Conservation (phyloP, 2,888 invertebrate genomes). For the Oxystoma pomonae region DNA sequence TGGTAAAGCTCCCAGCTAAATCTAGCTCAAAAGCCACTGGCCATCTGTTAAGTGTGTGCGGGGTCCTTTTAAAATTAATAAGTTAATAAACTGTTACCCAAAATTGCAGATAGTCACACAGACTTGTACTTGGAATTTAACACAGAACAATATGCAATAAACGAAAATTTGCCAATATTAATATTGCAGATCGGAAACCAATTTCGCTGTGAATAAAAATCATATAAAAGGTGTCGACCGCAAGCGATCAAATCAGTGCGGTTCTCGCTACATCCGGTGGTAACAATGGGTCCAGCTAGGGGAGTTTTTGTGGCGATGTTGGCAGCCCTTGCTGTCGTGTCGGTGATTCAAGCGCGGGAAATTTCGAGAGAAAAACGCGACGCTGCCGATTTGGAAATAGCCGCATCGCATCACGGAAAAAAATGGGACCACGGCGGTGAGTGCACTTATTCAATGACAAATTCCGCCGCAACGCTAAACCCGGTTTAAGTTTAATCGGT, state of each 20-base stretch:
- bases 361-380: conserved; percentile 49
- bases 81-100: too few relatives aligned
- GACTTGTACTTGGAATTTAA: not conserved
- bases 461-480: too few relatives aligned
- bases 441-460: too few relatives aligned
- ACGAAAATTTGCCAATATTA: conserved; percentile 31
- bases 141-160: conserved; percentile 37
- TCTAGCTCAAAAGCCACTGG: too few relatives aligned
- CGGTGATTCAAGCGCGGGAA: conserved; percentile 51
- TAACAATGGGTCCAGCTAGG: conserved; percentile 51
- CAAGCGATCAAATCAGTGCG: conserved; percentile 28
- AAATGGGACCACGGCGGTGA: conserved; percentile 49
- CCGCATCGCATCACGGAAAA: conserved; percentile 51
- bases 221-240: conserved; percentile 32
- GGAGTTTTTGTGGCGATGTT: conserved; percentile 67
- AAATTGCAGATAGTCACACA: not conserved
- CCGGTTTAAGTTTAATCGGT: too few relatives aligned
- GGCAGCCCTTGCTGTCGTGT: conserved; percentile 48
- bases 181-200: conserved; percentile 33
- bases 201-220: conserved; percentile 33
- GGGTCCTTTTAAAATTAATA: too few relatives aligned
- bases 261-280: conserved; percentile 22
- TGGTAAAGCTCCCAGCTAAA: too few relatives aligned
- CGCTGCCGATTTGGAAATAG: conserved; percentile 51
- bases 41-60: too few relatives aligned